Evolutionary conservation across 30 jellyfish, hydroid and myxozoan species (phyloP).

Genomic region (Turritopsis rubra): DNA sequence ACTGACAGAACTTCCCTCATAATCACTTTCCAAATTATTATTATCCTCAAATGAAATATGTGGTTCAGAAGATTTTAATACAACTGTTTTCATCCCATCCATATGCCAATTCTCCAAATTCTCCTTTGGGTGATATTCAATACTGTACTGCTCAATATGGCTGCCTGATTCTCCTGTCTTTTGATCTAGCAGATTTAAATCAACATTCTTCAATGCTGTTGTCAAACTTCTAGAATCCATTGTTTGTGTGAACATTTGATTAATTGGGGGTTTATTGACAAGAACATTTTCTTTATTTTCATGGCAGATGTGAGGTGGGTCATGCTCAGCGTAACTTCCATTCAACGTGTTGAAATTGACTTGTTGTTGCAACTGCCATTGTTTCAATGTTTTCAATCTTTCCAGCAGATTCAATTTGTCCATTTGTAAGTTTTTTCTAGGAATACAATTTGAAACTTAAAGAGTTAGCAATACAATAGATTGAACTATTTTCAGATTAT

Average conservation of each 20-base stretch:
- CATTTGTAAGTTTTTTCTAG: constrained; percentile 26
- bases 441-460: not conserved
- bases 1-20: constrained; percentile 11
- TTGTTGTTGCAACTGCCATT: constrained; percentile 85
- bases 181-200: not conserved
- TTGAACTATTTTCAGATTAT: too few relatives aligned
- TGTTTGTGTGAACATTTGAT: not conserved
- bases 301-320: not conserved
- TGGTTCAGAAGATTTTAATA: not conserved
- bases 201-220: constrained; percentile 1
- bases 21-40: not conserved
- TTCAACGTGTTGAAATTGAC: constrained; percentile 27
- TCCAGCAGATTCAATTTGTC: constrained; percentile 38
- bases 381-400: constrained; percentile 63
- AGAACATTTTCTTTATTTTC: not conserved
- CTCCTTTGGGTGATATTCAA: not conserved
- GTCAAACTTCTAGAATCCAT: not conserved
- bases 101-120: not conserved
- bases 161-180: not conserved
- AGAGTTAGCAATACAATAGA: not conserved
- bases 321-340: not conserved
- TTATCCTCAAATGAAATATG: not conserved
- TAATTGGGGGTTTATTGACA: not conserved
- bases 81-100: constrained; percentile 13
- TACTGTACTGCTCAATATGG: not conserved